Evolutionary conservation across 2,888 invertebrate genomes (phyloP), one percentile per base, ranked within the genome.

Genomic region (Trachelus tabidus): DNA sequence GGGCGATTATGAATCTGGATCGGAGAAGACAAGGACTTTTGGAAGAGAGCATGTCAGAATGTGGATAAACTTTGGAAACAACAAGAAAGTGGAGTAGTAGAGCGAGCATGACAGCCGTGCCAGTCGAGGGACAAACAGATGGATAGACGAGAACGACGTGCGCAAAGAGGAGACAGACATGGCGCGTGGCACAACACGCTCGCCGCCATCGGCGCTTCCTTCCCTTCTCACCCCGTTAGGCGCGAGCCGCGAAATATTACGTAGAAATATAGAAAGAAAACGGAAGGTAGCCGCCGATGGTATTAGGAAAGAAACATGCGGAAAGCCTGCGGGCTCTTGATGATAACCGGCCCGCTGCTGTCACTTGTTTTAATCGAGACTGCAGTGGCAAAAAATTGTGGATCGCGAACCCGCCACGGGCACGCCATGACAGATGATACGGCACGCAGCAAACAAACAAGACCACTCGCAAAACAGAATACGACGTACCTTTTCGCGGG

Each of bases 371-470:
- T 75, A 34, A 69, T 78, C 69, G 68, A 40, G 68, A 69, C 75
- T 56, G 33, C 71, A 75, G 69, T 34, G 73, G 73, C 73, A n/a
- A 73, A 73, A 73, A 75, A 78, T 73, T 33, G 56, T 68, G 69
- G 35, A 15, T 37, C 71, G 77, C 76, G 73, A 76, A 81, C 80
- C 77, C 83, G 80, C 83, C 82, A 82, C 80, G 83, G 83, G 84
- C 84, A 85, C 90, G 90, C 90, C 90, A 90, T 90, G 90, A 90
- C 89, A 89, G 90, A 87, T 86, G 87, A 87, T 87, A 86, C 85
- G 76, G 79, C 80, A 82, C 86, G 85, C 89, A 89, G 85, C 89
- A 89, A 87, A 88, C 88, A 88, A 88, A 89, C 89, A 87, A 87
- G 84, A 82, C 76, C 79, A 82, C 85, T 82, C 83, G 84, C 85